These are phyloP conservation scores for Drosophila elegans DNA, from an alignment of 1,140 invertebrate genomes.

Conservation along the genomic window DNA sequence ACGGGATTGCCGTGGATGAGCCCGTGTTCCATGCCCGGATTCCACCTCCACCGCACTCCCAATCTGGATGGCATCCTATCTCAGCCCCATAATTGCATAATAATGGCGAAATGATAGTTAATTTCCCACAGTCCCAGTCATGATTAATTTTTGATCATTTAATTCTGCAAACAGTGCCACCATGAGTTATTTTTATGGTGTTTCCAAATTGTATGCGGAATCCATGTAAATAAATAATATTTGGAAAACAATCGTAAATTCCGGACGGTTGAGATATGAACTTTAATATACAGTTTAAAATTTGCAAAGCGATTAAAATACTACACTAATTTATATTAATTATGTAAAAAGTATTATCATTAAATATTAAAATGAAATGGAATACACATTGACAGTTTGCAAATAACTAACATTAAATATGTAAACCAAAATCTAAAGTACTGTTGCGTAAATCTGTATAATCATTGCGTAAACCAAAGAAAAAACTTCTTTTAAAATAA, in stretches of 20 bases:
- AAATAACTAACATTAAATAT: too few species aligned
- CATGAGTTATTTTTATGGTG: background rate
- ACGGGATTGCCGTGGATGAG: constrained; percentile 23
- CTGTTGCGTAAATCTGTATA: too few species aligned
- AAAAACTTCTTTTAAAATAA: too few species aligned
- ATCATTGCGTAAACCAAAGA: too few species aligned
- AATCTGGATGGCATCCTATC: constrained; percentile 1
- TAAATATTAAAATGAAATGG: constrained; percentile 1
- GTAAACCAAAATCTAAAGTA: too few species aligned
- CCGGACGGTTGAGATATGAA: too few species aligned
- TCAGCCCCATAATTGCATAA: constrained; percentile 23
- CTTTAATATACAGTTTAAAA: background rate
- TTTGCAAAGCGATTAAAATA: too few species aligned
- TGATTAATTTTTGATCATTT: constrained; percentile 69
- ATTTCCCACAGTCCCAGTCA: constrained; percentile 39
- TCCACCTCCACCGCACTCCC: background rate
- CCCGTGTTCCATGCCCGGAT: background rate
- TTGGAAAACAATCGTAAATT: too few species aligned
- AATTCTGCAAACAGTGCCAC: constrained; percentile 32
- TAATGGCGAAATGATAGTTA: constrained; percentile 39
- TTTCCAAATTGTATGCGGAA: constrained; percentile 3
- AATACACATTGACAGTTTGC: too few species aligned
- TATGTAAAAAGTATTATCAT: background rate
- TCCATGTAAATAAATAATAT: constrained; percentile 8
- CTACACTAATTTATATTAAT: background rate